Evolutionary conservation across 2,888 invertebrate genomes (phyloP).

Genomic region (Microctonus aethiopoides): DNA sequence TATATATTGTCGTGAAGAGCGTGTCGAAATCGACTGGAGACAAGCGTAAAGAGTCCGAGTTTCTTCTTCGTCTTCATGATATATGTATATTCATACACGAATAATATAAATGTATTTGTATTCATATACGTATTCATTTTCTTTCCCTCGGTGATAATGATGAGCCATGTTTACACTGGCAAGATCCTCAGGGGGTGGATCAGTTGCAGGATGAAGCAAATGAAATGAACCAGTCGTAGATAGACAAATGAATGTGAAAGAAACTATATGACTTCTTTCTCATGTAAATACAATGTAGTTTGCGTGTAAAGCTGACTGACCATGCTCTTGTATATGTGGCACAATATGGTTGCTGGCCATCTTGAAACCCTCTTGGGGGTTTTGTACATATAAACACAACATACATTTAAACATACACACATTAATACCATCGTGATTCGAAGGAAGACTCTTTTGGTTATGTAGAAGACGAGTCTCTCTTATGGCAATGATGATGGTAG

Average conservation of each 20-base stretch:
- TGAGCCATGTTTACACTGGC: slow-evolving; percentile 63
- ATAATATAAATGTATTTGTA: neutral
- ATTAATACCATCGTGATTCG: neutral
- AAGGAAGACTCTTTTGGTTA: neutral
- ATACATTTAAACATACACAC: neutral
- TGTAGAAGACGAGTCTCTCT: neutral
- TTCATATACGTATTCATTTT: neutral
- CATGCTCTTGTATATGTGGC: slow-evolving; percentile 54
- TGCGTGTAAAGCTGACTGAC: slow-evolving; percentile 64
- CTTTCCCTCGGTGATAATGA: slow-evolving; percentile 63
- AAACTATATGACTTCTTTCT: slow-evolving; percentile 59
- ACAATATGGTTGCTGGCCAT: slow-evolving; percentile 57
- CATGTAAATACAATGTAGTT: slow-evolving; percentile 66
- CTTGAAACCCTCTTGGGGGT: slow-evolving; percentile 18
- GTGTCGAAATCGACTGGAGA: slow-evolving; percentile 46
- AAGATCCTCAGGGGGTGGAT: slow-evolving; percentile 48
- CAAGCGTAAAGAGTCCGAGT: slow-evolving; percentile 46
- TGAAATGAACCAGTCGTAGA: slow-evolving; percentile 29
- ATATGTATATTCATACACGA: neutral
- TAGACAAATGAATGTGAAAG: slow-evolving; percentile 21
- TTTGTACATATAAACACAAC: neutral
- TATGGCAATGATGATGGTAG: slow-evolving; percentile 22
- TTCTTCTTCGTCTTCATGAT: slow-evolving; percentile 27
- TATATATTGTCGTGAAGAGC: slow-evolving; percentile 27
- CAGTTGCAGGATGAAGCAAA: slow-evolving; percentile 29